phyloP scores from a whole-genome alignment of 2,113 vertebrate genomes.

The Amphiprion percula region DNA sequence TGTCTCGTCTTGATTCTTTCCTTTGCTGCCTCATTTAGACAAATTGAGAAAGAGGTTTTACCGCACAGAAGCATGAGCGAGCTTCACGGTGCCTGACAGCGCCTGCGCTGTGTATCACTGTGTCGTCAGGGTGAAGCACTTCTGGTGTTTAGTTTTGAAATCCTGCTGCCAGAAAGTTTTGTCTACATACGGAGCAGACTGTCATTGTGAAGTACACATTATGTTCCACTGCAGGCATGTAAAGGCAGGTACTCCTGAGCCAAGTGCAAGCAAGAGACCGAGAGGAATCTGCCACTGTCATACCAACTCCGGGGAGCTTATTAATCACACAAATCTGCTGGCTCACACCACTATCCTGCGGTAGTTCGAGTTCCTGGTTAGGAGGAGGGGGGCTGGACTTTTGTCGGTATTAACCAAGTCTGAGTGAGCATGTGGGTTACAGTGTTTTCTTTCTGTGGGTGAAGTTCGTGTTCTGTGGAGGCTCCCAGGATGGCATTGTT shows the following conservation, averaged over 20 bases:
- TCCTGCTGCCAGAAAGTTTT: slow-evolving; percentile 37
- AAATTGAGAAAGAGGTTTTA: slow-evolving; percentile 45
- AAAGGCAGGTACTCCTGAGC: slow-evolving; percentile 55
- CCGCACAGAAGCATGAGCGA: background rate
- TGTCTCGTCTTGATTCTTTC: background rate
- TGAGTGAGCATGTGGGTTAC: slow-evolving; percentile 44
- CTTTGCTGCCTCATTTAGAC: slow-evolving; percentile 7
- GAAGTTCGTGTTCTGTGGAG: background rate
- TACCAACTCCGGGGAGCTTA: slow-evolving; percentile 30
- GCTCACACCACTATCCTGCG: slow-evolving; percentile 32
- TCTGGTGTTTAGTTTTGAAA: slow-evolving; percentile 75
- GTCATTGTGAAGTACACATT: slow-evolving; percentile 35
- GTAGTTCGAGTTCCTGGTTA: slow-evolving; percentile 51
- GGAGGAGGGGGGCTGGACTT: background rate
- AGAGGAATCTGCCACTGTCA: slow-evolving; percentile 46
- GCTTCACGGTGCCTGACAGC: slow-evolving; percentile 27
- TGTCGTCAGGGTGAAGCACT: slow-evolving; percentile 34
- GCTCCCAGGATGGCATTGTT: slow-evolving; percentile 4
- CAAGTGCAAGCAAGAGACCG: slow-evolving; percentile 33
- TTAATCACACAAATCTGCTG: slow-evolving; percentile 61
- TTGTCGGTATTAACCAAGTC: slow-evolving; percentile 13
- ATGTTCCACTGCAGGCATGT: slow-evolving; percentile 41
- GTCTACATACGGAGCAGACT: slow-evolving; percentile 44
- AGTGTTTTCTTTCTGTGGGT: background rate
- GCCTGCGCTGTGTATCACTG: slow-evolving; percentile 22